Conservation (phyloP, 2,113 vertebrate species). For the Calyptommatus sinebrachiatus region DNA sequence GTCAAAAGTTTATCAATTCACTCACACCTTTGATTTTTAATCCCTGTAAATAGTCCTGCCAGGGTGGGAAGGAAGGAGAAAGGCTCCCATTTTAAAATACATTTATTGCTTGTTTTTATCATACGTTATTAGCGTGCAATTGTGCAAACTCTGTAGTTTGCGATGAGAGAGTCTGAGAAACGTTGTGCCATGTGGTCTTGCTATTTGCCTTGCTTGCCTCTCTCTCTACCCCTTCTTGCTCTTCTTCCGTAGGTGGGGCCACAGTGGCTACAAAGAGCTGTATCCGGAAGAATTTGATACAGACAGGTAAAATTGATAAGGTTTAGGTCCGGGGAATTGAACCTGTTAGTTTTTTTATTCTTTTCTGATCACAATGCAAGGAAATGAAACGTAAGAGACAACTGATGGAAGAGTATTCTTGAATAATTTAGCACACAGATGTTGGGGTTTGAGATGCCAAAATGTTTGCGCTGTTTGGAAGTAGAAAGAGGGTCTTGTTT, state of each 20-base stretch:
- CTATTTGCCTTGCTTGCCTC: neutral
- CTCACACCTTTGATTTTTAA: too few relatives aligned
- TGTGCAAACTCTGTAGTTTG: neutral
- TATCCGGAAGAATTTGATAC: conserved; percentile 94
- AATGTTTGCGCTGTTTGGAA: neutral
- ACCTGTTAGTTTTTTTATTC: too few relatives aligned
- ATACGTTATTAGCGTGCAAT: too few relatives aligned
- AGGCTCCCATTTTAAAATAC: too few relatives aligned
- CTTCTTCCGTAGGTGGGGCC: conserved; percentile 82
- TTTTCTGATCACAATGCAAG: too few relatives aligned
- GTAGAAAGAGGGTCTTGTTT: neutral
- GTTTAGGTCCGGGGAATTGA: too few relatives aligned
- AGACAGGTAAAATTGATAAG: conserved; percentile 77
- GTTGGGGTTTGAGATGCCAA: too few relatives aligned
- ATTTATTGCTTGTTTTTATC: too few relatives aligned
- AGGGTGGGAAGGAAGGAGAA: too few relatives aligned
- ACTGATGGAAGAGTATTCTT: neutral
- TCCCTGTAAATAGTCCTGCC: too few relatives aligned
- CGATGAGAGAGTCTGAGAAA: neutral
- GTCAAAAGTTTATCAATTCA: too few relatives aligned
- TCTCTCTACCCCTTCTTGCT: conserved; percentile 24
- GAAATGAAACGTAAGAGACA: too few relatives aligned
- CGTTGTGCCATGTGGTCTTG: neutral
- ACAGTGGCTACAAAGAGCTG: conserved; percentile 96
- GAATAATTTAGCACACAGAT: neutral